Base-by-base conservation (phyloP, 2,888 invertebrate species). In the Dryomyza anilis region DNA sequence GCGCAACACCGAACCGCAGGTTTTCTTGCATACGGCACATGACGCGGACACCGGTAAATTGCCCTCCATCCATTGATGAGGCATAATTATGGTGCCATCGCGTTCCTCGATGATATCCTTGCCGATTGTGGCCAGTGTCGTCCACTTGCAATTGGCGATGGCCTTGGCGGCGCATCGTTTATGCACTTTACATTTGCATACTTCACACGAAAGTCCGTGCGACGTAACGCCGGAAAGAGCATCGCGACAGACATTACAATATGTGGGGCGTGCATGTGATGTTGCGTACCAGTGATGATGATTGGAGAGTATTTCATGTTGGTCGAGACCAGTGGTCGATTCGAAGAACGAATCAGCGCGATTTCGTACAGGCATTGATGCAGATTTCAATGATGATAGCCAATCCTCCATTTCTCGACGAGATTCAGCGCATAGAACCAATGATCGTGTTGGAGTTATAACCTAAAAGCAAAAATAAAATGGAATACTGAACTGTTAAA, bases 61-160 rank as follows among this genome's bases (percentile, higher is more conserved):
- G 45, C 98, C 97, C 83, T 97, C 97, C 87, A 98, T 88, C 98
- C 98, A 98, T 80, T 98, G 98, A 85, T 98, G 98, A 14, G 96
- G 96, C 95, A 97, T 96, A 71, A 91, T 90, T 76, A 94, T 92
- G 80, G 89, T 92, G 85, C 96, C 95, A 81, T 96, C 95, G 69
- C 89, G 87, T 75, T 96, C 95, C 79, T 97, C 96, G 57, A 97
- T 94, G 63, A 96, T 92, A 73, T 96, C 94, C 76, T 93, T 93
- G n/a, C 96, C 96, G 64, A 98, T 91, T 46, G 95, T 95, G 6
- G 96, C 93, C 72, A 98, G 86, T 45, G 96, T 96, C 73, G 96
- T 98, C 98, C 98, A 98, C 82, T 98, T 98, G 87, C 98, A 98
- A 79, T 94, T 95, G 73, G 93, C 93, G 76, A 93, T 91, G 62